Percentiles rank a stretch among this genome's conserved stretches.
These are phyloP conservation scores for Drosophila leonis DNA, from an alignment of 2,888 invertebrate species.

Conservation along the genomic window DNA sequence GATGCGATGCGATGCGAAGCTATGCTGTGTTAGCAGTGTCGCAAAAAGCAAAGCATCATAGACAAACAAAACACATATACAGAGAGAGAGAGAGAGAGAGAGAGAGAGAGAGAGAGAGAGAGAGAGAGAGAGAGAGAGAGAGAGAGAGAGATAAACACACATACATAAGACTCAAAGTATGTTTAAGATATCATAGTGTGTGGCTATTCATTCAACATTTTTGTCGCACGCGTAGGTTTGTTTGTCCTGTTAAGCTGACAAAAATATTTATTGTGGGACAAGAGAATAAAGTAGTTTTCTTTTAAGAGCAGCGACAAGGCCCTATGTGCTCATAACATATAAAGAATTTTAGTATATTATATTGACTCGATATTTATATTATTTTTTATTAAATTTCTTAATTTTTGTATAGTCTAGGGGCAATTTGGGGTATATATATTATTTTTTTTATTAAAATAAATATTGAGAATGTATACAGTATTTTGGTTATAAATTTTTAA, in stretches of 20 bases:
- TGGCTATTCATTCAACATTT: constrained; percentile 33
- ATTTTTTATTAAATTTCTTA: background rate
- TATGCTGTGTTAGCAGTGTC: constrained; percentile 29
- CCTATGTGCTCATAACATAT: background rate
- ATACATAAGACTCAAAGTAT: background rate
- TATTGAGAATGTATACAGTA: background rate
- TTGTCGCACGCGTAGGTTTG: constrained; percentile 2
- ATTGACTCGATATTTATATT: background rate
- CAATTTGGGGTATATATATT: background rate
- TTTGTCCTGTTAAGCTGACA: constrained; percentile 18
- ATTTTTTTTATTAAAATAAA: background rate
- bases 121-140: background rate
- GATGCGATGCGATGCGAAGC: constrained; percentile 9
- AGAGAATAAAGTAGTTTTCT: background rate
- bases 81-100: background rate
- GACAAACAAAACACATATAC: constrained; percentile 16
- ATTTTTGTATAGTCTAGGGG: background rate
- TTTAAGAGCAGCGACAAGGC: background rate
- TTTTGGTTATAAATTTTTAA: no score
- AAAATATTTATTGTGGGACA: constrained; percentile 24
- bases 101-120: background rate
- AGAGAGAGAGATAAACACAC: background rate
- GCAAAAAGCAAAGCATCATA: constrained; percentile 50
- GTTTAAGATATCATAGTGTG: constrained; percentile 24
- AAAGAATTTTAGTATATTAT: background rate